Conservation (phyloP, 2,888 invertebrate genomes). For the Creontiades dilutus region DNA sequence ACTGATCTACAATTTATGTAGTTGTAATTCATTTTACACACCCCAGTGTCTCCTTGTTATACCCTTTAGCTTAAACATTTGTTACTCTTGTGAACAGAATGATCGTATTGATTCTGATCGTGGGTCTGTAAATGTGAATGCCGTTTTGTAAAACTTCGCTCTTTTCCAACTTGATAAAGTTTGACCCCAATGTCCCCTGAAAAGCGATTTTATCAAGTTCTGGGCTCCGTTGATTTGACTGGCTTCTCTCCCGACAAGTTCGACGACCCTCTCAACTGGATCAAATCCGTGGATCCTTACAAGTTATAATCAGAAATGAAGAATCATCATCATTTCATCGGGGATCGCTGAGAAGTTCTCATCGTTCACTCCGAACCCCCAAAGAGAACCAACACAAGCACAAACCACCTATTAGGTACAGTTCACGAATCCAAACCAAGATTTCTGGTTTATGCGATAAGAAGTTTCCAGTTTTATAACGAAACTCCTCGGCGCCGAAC, state of each 20-base stretch:
- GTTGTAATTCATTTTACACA: too few species aligned
- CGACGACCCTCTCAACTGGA: background rate
- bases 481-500: background rate
- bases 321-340: slow-evolving; percentile 39
- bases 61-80: too few species aligned
- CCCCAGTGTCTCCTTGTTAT: too few species aligned
- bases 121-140: too few species aligned
- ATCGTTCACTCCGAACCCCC: background rate
- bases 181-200: too few species aligned
- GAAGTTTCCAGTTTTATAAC: slow-evolving; percentile 15
- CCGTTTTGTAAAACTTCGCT: too few species aligned
- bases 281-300: background rate
- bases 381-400: background rate
- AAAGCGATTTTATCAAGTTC: too few species aligned
- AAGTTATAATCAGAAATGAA: background rate
- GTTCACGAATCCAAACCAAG: background rate
- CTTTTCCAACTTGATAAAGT: too few species aligned
- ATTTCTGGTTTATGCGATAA: slow-evolving; percentile 38
- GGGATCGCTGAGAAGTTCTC: background rate
- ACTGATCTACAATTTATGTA: too few species aligned
- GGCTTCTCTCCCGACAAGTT: background rate
- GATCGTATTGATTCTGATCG: too few species aligned
- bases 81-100: too few species aligned
- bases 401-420: slow-evolving; percentile 7
- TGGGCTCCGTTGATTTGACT: background rate